Percentiles rank a stretch among this genome's conserved stretches.
phyloP scores from a whole-genome alignment of 2,113 vertebrate species.

The Oxyura jamaicensis region DNA sequence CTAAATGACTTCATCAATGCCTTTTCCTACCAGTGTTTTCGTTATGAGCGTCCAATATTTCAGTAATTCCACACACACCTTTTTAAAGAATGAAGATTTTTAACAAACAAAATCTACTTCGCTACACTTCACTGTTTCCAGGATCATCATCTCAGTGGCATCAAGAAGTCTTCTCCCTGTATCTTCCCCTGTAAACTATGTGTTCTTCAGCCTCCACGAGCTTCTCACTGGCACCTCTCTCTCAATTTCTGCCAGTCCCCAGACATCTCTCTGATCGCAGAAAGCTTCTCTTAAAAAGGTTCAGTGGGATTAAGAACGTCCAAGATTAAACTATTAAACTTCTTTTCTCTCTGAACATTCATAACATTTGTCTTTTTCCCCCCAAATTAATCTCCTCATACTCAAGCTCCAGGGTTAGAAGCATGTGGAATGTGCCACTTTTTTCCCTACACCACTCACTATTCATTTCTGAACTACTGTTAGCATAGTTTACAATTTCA shows the following conservation, averaged over 20 bases:
- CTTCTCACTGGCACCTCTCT: not conserved
- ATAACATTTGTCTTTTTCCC: not conserved
- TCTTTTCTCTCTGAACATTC: not conserved
- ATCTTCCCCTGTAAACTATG: not conserved
- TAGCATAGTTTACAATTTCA: not conserved
- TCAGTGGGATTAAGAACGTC: not conserved
- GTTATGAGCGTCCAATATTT: not conserved
- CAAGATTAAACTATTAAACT: not conserved
- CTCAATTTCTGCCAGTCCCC: not conserved
- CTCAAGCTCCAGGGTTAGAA: not conserved
- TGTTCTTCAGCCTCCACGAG: accelerated
- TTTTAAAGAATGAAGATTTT: not conserved
- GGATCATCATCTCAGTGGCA: not conserved
- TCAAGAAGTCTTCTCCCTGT: not conserved
- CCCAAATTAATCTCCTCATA: not conserved
- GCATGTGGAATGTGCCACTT: accelerated
- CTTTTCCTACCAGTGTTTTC: not conserved
- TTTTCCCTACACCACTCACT: not conserved
- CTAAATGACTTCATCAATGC: not conserved
- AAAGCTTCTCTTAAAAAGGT: not conserved
- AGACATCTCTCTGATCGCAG: not conserved
- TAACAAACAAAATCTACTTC: not conserved
- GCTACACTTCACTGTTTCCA: not conserved
- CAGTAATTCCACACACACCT: not conserved
- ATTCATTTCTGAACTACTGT: not conserved